Base-by-base conservation (phyloP, 2,888 invertebrate species). In the Halictus quadricinctus region DNA sequence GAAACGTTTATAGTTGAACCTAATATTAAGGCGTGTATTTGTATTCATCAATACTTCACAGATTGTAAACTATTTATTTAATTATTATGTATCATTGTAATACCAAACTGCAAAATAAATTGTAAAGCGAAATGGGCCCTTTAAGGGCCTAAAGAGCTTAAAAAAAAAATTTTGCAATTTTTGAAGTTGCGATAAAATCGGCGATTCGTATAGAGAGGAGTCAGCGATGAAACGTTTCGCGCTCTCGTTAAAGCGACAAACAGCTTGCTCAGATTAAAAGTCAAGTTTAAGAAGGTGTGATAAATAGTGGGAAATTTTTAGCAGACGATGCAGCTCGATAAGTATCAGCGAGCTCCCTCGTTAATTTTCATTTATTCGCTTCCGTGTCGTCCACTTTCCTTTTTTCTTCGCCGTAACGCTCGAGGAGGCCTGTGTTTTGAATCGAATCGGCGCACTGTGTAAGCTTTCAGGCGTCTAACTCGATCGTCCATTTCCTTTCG, bases 331-430 rank as follows among this genome's bases (percentile, higher is more conserved):
- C 36, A 66, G 64, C 41, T 46, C 21, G 64, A 66, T 76, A 76
- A 76, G 7, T 76, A 48, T 76, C 76, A 46, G 64, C 29, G 25
- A 64, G 64, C 46, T 29, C 66, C 29, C 66, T 66, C 48, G 46
- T 48, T 66, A 66, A 66, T 66, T 66, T 76, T 48, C 48, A 66
- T 76, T 48, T 41, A 25, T 50, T 29, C 69, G 50, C 69, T 77
- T 77, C 77, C 69, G 50, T 41, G 50, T 77, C 54, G 50, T 70
- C 69, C 12, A 54, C 69, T 77, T 70, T 70, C 77, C 41, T 70
- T 77, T 70, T 69, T 69, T 54, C 41, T 50, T 69, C 41, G 36
- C 36, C 66, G 64, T 36, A 50, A 50, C 64, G 36, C 29, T 48
- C 29, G 66, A 66, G 66, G 41, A 66, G n/a, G n/a, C 36, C 15